These are phyloP conservation scores for Nasua narica DNA, from an alignment of 2,797 vertebrate species.

Conservation along the genomic window DNA sequence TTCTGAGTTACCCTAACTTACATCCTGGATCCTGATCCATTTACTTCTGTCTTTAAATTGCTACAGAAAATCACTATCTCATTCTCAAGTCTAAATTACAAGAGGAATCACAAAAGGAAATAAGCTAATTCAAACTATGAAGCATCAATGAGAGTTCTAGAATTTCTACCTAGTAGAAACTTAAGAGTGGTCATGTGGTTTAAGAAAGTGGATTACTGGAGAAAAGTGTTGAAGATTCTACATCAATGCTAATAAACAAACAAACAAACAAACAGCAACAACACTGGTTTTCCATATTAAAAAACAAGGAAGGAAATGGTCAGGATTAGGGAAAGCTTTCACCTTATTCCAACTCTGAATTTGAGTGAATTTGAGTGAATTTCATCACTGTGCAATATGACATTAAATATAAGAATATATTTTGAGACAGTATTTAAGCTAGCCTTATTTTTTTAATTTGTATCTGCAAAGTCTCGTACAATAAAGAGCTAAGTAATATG, in stretches of 20 bases:
- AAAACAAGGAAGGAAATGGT: not conserved
- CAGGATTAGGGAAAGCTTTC: not conserved
- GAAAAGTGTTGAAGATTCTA: not conserved
- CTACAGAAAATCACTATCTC: not conserved
- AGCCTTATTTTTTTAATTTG: not conserved
- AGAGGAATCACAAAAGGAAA: not conserved
- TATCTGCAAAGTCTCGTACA: not conserved
- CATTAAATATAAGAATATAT: not conserved
- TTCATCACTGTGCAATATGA: not conserved
- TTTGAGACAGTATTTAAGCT: not conserved
- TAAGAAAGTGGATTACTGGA: not conserved
- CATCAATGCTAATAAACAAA: not conserved
- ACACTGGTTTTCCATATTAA: not conserved
- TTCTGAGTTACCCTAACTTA: not conserved
- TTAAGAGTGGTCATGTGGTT: not conserved
- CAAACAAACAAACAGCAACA: not conserved
- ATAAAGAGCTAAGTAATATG: not conserved
- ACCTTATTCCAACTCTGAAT: not conserved
- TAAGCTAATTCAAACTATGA: not conserved
- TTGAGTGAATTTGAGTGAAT: too few species aligned
- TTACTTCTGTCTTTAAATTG: not conserved
- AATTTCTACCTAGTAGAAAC: not conserved
- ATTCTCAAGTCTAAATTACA: not conserved
- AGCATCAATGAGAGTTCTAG: not conserved
- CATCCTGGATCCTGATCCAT: not conserved